Evolutionary conservation across 2,113 vertebrate species (phyloP).

Genomic region (Lota lota): DNA sequence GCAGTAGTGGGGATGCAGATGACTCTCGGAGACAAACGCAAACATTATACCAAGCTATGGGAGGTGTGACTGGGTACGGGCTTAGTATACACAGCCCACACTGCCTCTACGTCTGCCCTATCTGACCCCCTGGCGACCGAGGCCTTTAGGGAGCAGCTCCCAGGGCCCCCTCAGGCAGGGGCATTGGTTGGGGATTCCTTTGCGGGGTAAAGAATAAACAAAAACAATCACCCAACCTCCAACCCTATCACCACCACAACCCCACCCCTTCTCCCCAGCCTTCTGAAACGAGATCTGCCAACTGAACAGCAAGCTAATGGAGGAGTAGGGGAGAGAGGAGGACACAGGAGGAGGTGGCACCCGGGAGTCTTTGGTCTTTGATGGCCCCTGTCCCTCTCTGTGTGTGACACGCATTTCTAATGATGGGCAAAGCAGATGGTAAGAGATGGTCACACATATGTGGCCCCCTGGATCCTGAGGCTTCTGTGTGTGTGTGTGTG

Average conservation of each 20-base stretch:
- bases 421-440: conserved; percentile 60
- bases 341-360: conserved; percentile 1
- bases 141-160: conserved; percentile 24
- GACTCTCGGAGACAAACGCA: neutral
- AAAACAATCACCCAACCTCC: conserved; percentile 37
- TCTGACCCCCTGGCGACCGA: conserved; percentile 49
- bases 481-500: no score
- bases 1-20: neutral
- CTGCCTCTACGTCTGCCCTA: conserved; percentile 13
- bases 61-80: neutral
- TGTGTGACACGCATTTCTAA: conserved; percentile 54
- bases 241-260: neutral
- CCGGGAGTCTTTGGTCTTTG: conserved; percentile 7
- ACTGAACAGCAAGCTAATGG: conserved; percentile 39
- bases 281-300: conserved; percentile 24
- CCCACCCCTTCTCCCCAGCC: neutral
- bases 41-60: no score
- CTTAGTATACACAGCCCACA: neutral
- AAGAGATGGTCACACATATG: conserved; percentile 34
- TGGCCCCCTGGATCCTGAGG: conserved; percentile 8
- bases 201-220: conserved; percentile 6
- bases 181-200: conserved; percentile 47
- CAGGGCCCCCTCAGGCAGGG: conserved; percentile 19
- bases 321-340: conserved; percentile 32
- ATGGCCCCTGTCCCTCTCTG: conserved; percentile 35